These are phyloP conservation scores for Philantomba maxwellii DNA, from an alignment of 2,113 vertebrate species.

Conservation along the genomic window DNA sequence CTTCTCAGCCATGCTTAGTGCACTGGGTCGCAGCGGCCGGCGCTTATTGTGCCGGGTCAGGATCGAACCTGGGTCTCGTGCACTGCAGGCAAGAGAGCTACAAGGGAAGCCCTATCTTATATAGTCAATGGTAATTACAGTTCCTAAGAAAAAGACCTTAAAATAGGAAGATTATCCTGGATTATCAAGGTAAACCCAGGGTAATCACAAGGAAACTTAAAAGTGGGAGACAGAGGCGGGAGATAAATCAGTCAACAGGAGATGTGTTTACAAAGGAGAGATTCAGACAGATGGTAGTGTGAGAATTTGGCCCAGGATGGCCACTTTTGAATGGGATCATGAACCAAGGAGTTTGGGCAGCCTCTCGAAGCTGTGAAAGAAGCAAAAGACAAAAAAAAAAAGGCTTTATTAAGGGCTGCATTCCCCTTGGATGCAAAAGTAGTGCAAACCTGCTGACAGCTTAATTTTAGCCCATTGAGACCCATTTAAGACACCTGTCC, in stretches of 20 bases:
- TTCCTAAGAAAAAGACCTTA: not conserved
- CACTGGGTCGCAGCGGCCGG: rapidly evolving
- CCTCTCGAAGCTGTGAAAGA: not conserved
- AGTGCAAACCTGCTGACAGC: not conserved
- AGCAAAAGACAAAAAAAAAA: not conserved
- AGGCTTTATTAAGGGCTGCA: not conserved
- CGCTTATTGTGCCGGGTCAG: rapidly evolving
- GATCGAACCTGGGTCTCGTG: too few relatives aligned
- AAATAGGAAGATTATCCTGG: not conserved
- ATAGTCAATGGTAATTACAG: not conserved
- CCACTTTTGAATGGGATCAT: not conserved
- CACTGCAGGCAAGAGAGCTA: too few relatives aligned
- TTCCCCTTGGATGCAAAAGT: not conserved
- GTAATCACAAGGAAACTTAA: not conserved
- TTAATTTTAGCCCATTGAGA: not conserved
- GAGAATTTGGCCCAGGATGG: not conserved
- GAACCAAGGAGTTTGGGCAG: not conserved
- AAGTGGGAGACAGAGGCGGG: not conserved
- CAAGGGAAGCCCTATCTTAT: not conserved
- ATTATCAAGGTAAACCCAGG: not conserved
- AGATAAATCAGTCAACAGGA: not conserved
- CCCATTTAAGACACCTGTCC: not conserved
- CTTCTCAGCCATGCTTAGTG: too few relatives aligned
- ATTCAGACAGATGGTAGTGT: not conserved
- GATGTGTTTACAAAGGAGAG: not conserved